Evolutionary conservation across 2,888 invertebrate species (phyloP).

Genomic region (Cantharis flavilabris): DNA sequence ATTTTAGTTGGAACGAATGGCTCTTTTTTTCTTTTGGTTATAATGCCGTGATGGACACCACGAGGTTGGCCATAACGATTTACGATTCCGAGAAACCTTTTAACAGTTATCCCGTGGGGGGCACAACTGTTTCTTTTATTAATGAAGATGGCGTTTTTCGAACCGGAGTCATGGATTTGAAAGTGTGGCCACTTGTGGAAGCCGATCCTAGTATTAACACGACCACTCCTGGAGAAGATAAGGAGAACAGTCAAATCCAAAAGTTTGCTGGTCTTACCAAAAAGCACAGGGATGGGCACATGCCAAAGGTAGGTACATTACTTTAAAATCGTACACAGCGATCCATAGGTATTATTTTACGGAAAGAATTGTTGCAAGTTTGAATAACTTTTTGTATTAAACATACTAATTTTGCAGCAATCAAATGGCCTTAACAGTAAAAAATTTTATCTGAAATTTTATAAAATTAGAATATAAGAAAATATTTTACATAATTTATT

Average conservation of each 20-base stretch:
- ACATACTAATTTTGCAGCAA: too few species aligned
- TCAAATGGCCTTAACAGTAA: too few species aligned
- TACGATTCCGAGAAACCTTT: constrained; percentile 91
- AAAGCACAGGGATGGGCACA: constrained; percentile 91
- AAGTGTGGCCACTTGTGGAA: constrained; percentile 84
- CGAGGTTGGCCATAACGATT: constrained; percentile 84
- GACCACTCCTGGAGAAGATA: constrained; percentile 84
- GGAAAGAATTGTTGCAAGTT: too few species aligned
- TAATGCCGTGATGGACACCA: constrained; percentile 87
- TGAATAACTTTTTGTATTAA: too few species aligned
- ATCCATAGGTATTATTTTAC: too few species aligned
- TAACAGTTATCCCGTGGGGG: constrained; percentile 83
- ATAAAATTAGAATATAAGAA: too few species aligned
- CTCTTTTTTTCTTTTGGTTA: constrained; percentile 86
- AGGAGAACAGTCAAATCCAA: constrained; percentile 83
- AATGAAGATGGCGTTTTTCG: constrained; percentile 92
- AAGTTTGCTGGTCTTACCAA: constrained; percentile 88
- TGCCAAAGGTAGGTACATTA: constrained; percentile 68
- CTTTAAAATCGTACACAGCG: too few species aligned
- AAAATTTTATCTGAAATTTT: too few species aligned
- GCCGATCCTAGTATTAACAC: constrained; percentile 77
- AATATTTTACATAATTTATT: too few species aligned
- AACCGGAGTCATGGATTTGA: constrained; percentile 87
- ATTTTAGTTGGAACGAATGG: constrained; percentile 96
- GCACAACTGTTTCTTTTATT: constrained; percentile 91